phyloP scores from a whole-genome alignment of 2,113 vertebrate species.

The Atherinomorus stipes region DNA sequence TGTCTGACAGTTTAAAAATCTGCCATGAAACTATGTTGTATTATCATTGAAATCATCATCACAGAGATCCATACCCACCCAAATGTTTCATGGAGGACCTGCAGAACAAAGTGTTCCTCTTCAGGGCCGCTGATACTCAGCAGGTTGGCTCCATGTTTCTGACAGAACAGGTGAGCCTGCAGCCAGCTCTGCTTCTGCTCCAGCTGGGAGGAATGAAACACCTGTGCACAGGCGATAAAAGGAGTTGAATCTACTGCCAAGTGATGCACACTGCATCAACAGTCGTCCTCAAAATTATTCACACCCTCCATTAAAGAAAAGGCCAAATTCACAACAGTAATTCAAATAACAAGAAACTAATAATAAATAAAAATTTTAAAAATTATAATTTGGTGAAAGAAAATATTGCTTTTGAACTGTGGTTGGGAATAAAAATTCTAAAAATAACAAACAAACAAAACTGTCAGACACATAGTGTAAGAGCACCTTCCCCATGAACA shows the following conservation, averaged over 20 bases:
- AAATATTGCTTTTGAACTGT: too few relatives aligned
- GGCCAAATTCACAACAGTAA: too few relatives aligned
- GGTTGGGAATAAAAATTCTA: too few relatives aligned
- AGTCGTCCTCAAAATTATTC: too few relatives aligned
- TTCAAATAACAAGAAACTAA: too few relatives aligned
- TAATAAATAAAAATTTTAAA: too few relatives aligned
- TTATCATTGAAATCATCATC: neutral
- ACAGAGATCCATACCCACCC: slow-evolving; percentile 83
- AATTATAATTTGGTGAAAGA: too few relatives aligned
- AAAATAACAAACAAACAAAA: too few relatives aligned
- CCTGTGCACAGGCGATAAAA: slow-evolving; percentile 76
- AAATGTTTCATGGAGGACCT: slow-evolving; percentile 91
- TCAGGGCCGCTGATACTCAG: slow-evolving; percentile 89
- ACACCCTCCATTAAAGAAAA: too few relatives aligned
- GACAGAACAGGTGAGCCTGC: slow-evolving; percentile 89
- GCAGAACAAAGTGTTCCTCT: slow-evolving; percentile 90
- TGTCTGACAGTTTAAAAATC: too few relatives aligned
- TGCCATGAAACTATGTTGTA: neutral
- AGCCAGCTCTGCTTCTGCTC: slow-evolving; percentile 92
- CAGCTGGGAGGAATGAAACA: slow-evolving; percentile 87
- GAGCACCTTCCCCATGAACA: too few relatives aligned
- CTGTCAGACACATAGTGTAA: too few relatives aligned
- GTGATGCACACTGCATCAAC: neutral
- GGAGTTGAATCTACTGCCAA: neutral
- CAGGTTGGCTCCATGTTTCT: slow-evolving; percentile 88